phyloP scores from a whole-genome alignment of 2,888 invertebrate species.

The Bruchidius siliquastri region DNA sequence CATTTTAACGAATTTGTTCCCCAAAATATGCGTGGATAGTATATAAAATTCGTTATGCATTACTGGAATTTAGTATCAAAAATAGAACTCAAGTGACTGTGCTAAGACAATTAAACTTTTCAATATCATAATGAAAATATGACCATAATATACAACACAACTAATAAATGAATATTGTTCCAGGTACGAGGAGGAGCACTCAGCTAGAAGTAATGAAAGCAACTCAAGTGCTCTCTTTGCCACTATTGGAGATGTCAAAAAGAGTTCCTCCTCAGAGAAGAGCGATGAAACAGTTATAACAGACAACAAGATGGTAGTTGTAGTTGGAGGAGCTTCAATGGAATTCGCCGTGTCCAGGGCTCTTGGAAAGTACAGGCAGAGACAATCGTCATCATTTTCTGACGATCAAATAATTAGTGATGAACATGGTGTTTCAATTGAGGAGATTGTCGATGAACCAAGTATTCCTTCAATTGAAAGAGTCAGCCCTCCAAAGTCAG shows the following conservation, averaged over 20 bases:
- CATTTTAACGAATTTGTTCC: too few species aligned
- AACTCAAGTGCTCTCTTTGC: conserved; percentile 62
- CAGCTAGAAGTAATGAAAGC: conserved; percentile 47
- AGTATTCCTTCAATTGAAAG: conserved; percentile 14
- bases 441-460: conserved; percentile 31
- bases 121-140: too few species aligned
- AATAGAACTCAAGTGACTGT: too few species aligned
- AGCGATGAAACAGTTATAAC: conserved; percentile 53
- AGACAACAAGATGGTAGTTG: conserved; percentile 51
- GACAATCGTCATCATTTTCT: conserved; percentile 66
- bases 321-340: conserved; percentile 64
- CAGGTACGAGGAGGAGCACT: conserved; percentile 55
- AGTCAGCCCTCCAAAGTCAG: not conserved
- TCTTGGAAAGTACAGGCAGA: conserved; percentile 71
- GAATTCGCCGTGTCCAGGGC: conserved; percentile 82
- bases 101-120: too few species aligned
- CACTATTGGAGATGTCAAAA: conserved; percentile 70
- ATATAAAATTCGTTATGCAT: too few species aligned
- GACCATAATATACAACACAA: too few species aligned
- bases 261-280: conserved; percentile 55
- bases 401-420: conserved; percentile 56
- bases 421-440: conserved; percentile 32
- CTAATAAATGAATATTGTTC: conserved; percentile 43
- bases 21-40: too few species aligned
- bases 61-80: too few species aligned